phyloP scores from a whole-genome alignment of 2,888 invertebrate genomes.

The Agrilus mali region DNA sequence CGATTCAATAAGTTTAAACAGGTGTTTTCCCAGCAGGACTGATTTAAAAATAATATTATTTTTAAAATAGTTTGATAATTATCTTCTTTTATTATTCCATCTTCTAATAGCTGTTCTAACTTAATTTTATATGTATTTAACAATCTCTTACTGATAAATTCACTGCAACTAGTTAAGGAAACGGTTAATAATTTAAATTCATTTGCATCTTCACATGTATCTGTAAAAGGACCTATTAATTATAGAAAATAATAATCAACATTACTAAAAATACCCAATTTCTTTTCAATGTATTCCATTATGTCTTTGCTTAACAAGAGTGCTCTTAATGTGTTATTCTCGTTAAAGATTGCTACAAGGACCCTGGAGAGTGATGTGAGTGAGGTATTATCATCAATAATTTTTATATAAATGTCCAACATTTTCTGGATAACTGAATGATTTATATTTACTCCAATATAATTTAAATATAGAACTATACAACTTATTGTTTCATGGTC shows the following conservation, averaged over 20 bases:
- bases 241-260: slow-evolving; percentile 1
- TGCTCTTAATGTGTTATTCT: slow-evolving; percentile 28
- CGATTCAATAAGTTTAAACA: slow-evolving; percentile 28
- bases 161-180: slow-evolving; percentile 34
- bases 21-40: slow-evolving; percentile 35
- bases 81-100: slow-evolving; percentile 19
- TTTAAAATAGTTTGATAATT: slow-evolving; percentile 23
- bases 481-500: slow-evolving; percentile 31
- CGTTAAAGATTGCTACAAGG: slow-evolving; percentile 30
- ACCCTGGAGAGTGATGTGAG: slow-evolving; percentile 33
- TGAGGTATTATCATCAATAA: slow-evolving; percentile 21
- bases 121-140: slow-evolving; percentile 30
- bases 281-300: slow-evolving; percentile 28
- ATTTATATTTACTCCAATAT: slow-evolving; percentile 32
- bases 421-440: slow-evolving; percentile 28
- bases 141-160: slow-evolving; percentile 28
- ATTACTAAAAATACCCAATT: slow-evolving; percentile 24
- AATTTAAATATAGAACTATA: slow-evolving; percentile 35
- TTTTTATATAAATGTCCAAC: slow-evolving; percentile 23
- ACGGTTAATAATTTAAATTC: slow-evolving; percentile 35
- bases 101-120: slow-evolving; percentile 25
- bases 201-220: slow-evolving; percentile 26
- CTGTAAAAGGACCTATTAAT: slow-evolving; percentile 18
- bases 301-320: slow-evolving; percentile 30
- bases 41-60: slow-evolving; percentile 33